Base-by-base conservation (phyloP, 2,888 invertebrate genomes). In the Celastrina argiolus region DNA sequence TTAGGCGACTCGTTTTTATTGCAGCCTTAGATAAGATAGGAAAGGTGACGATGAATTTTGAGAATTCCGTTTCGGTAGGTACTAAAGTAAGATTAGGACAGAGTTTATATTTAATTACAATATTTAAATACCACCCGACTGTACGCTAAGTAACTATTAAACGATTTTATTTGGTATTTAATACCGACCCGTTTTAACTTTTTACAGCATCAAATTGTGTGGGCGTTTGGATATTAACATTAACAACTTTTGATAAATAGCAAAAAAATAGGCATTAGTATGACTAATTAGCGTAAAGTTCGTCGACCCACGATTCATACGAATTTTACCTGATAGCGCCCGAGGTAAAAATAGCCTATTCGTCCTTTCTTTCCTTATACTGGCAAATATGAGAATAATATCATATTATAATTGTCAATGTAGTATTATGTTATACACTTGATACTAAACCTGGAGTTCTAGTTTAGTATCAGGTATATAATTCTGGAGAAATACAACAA, bases 191-290 rank as follows among this genome's bases (percentile, higher is more conserved):
- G 58, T 58, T 58, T 51, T 2, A 51, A 31, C 31, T 58, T 58
- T 58, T 58, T 31, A 31, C 16, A 58, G 7, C 28, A 31, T 31
- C 22, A 59, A 34, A 59, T 34, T 18, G 22, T 22, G 61, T 61
- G 61, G 61, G 61, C 39, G 61, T 61, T 18, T 5, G 26, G 36
- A 61, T 59, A 34, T 61, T 61, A 61, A 7, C 39, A 61, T 61
- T 61, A 39, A 18, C 61, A 18, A 36, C 58, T 61, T 61, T 61
- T 61, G 36, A 61, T 22, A 36, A 61, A 61, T 61, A 18, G 61
- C 61, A 61, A 61, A 61, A 61, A 61, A 61, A 18, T 61, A 18
- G 61, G 39, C 39, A 61, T 61, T 61, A 39, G 61, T 39, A 61
- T 61, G 61, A 61, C 61, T 61, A 61, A 61, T 61, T 61, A 39